A percentile compares a stretch with the other conserved stretches of the same genome.
Evolutionary conservation across 2,888 invertebrate species (phyloP).

Genomic region (Thymelicus sylvestris): DNA sequence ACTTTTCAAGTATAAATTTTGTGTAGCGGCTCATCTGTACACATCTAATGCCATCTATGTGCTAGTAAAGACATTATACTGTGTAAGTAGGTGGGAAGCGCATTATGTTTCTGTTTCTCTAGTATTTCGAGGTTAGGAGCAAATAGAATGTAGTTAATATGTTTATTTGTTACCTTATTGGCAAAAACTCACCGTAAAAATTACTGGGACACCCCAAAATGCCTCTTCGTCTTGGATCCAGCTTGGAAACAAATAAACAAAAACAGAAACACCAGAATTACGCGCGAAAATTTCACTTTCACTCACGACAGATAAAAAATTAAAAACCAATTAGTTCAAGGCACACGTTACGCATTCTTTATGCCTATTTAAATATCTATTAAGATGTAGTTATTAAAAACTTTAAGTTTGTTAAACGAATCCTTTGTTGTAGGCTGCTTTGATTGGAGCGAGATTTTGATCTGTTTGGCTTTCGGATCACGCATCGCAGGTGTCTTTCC

Average conservation of each 20-base stretch:
- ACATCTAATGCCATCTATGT: conserved; percentile 56
- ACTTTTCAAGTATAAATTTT: too few species aligned
- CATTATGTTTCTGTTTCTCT: not conserved
- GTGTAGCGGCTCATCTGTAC: not conserved
- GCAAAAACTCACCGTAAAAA: conserved; percentile 35
- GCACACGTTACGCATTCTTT: not conserved
- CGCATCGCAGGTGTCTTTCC: conserved; percentile 61
- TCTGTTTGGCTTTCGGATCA: conserved; percentile 71
- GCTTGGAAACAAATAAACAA: conserved; percentile 47
- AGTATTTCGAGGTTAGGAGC: conserved; percentile 29
- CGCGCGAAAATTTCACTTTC: conserved; percentile 36
- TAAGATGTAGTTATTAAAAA: not conserved
- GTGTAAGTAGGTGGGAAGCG: conserved; percentile 21
- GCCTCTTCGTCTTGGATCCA: conserved; percentile 67
- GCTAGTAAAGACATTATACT: conserved; percentile 43
- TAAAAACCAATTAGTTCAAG: not conserved
- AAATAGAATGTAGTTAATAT: not conserved
- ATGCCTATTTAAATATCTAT: not conserved
- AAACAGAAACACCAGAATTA: conserved; percentile 18
- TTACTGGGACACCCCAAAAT: conserved; percentile 58
- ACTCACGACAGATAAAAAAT: conserved; percentile 26
- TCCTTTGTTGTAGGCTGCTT: conserved; percentile 45
- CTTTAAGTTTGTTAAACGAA: conserved; percentile 3
- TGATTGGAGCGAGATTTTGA: conserved; percentile 61
- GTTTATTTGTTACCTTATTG: conserved; percentile 5